A percentile compares a stretch with the other conserved stretches of the same genome.
Conservation (phyloP, 2,888 invertebrate genomes). For the Incurvaria masculella region DNA sequence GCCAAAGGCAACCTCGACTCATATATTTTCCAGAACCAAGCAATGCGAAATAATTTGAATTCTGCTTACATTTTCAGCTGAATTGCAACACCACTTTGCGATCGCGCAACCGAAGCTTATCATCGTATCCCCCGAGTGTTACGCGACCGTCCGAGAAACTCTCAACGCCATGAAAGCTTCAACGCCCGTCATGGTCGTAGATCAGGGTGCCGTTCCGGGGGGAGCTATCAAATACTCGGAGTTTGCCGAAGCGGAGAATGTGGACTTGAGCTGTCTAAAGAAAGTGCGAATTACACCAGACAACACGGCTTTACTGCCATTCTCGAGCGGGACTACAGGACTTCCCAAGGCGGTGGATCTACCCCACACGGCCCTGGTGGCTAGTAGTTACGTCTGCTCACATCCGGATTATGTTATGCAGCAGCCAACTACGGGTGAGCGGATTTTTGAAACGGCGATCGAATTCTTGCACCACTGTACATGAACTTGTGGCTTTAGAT, state of each 20-base stretch:
- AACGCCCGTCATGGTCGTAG: conserved; percentile 51
- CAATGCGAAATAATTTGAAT: too few relatives aligned
- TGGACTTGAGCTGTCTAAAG: conserved; percentile 51
- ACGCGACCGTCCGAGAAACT: conserved; percentile 44
- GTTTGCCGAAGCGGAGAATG: conserved; percentile 48
- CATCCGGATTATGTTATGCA: not conserved
- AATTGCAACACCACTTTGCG: conserved; percentile 63
- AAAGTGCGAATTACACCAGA: conserved; percentile 40
- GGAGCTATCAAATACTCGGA: conserved; percentile 64
- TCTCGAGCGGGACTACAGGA: conserved; percentile 87
- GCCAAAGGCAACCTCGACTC: too few relatives aligned
- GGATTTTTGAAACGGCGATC: too few relatives aligned
- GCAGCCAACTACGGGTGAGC: not conserved
- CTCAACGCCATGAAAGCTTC: conserved; percentile 38
- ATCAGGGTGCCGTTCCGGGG: conserved; percentile 44
- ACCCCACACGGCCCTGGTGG: conserved; percentile 57
- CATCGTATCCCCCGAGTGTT: conserved; percentile 56
- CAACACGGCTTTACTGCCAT: conserved; percentile 69
- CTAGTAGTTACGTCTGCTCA: conserved; percentile 32
- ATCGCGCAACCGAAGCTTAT: conserved; percentile 62
- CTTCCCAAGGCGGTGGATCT: conserved; percentile 71
- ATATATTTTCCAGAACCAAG: too few relatives aligned
- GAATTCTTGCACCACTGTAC: too few relatives aligned
- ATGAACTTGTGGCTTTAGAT: too few relatives aligned
- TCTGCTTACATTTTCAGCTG: conserved; percentile 51